Evolutionary conservation across 2,888 invertebrate species (phyloP).

Genomic region (Synergus laeviventris): DNA sequence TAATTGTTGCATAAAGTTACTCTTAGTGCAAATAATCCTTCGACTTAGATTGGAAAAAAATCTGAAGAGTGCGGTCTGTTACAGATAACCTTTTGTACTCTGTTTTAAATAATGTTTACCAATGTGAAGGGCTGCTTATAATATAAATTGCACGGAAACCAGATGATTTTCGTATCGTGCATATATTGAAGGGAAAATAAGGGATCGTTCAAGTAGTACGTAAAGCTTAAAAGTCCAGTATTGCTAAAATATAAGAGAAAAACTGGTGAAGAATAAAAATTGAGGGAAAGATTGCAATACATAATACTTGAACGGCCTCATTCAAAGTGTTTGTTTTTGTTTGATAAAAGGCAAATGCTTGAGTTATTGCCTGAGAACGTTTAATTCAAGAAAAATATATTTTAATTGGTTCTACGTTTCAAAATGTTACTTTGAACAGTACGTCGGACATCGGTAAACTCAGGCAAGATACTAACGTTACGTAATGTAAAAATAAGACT

Average conservation of each 20-base stretch:
- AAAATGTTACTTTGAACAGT: neutral
- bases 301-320: slow-evolving; percentile 6
- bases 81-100: neutral
- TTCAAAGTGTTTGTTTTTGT: slow-evolving; percentile 12
- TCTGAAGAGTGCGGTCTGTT: neutral
- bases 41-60: slow-evolving; percentile 7
- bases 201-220: slow-evolving; percentile 25
- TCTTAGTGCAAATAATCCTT: slow-evolving; percentile 26
- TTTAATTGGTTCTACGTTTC: slow-evolving; percentile 42
- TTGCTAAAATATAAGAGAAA: slow-evolving; percentile 18
- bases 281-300: neutral
- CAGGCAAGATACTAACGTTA: slow-evolving; percentile 37
- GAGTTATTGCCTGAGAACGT: slow-evolving; percentile 54
- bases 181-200: slow-evolving; percentile 7
- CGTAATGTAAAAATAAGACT: slow-evolving; percentile 54
- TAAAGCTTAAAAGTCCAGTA: slow-evolving; percentile 37
- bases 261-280: slow-evolving; percentile 6
- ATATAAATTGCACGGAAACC: neutral
- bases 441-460: slow-evolving; percentile 20
- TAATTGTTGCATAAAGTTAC: slow-evolving; percentile 21
- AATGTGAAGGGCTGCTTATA: neutral
- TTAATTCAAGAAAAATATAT: slow-evolving; percentile 43
- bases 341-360: slow-evolving; percentile 67
- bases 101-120: slow-evolving; percentile 9
- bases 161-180: neutral